A percentile compares a stretch with the other conserved stretches of the same genome.
phyloP scores from a whole-genome alignment of 1,140 invertebrate genomes.

The Ceratoteleas bidentatus region DNA sequence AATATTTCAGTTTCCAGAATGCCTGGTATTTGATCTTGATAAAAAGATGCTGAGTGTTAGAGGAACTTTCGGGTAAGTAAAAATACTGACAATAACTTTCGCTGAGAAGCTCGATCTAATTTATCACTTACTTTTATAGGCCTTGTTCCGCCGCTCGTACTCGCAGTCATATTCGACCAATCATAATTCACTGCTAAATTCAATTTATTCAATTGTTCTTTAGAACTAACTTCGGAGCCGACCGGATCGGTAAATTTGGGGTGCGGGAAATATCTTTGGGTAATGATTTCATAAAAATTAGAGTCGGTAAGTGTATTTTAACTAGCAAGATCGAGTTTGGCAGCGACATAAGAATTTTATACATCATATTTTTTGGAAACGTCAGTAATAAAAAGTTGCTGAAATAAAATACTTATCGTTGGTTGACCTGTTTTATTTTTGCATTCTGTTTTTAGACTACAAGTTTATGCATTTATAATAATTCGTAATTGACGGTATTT shows the following conservation, averaged over 20 bases:
- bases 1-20: too few species aligned
- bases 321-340: not conserved
- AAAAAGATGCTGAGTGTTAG: slow-evolving; percentile 12
- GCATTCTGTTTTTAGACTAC: too few species aligned
- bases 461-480: too few species aligned
- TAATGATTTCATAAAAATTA: slow-evolving; percentile 19
- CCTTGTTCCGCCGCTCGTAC: too few species aligned
- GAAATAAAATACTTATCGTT: too few species aligned
- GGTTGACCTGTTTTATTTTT: too few species aligned
- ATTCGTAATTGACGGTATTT: too few species aligned
- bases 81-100: not conserved
- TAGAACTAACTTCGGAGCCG: slow-evolving; percentile 42
- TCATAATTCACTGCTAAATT: slow-evolving; percentile 48
- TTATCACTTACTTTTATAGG: too few species aligned
- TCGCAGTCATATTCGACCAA: slow-evolving; percentile 38
- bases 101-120: too few species aligned
- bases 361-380: not conserved
- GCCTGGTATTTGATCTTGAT: slow-evolving; percentile 23
- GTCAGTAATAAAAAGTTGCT: not conserved
- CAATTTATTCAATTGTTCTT: slow-evolving; percentile 58
- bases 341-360: not conserved
- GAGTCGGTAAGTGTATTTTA: not conserved
- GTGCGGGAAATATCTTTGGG: slow-evolving; percentile 15
- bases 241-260: slow-evolving; percentile 41
- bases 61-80: too few species aligned